Percentiles rank a stretch among this genome's conserved stretches.
Conservation (phyloP, 53 echinoderm and acorn worm genomes). For the Arbacia lixula region DNA sequence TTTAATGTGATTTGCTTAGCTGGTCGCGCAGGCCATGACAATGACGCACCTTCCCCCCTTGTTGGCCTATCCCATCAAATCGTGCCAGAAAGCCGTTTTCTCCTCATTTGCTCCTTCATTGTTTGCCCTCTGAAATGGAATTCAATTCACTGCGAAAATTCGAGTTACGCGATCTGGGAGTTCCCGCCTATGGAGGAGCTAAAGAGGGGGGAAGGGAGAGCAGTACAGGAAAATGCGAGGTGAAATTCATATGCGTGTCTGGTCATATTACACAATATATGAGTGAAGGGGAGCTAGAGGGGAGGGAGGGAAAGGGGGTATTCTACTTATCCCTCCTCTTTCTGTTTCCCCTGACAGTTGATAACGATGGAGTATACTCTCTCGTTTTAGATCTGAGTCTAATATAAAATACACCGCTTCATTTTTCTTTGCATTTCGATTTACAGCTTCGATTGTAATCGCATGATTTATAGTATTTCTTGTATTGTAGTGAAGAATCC, state of each 20-base stretch:
- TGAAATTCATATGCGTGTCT: conserved; percentile 17
- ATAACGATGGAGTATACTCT: too few relatives aligned
- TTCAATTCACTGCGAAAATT: conserved; percentile 22
- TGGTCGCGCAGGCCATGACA: conserved; percentile 32
- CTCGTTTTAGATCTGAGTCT: too few relatives aligned
- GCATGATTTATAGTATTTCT: too few relatives aligned
- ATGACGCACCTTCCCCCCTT: conserved; percentile 20
- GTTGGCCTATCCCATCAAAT: conserved; percentile 15
- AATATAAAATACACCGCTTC: too few relatives aligned
- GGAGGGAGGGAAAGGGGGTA: not conserved
- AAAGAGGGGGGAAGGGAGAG: not conserved
- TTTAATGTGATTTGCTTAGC: conserved; percentile 40
- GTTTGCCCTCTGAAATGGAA: conserved; percentile 47
- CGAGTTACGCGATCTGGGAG: not conserved
- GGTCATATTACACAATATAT: not conserved
- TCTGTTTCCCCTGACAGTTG: not conserved
- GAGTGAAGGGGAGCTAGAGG: too few relatives aligned
- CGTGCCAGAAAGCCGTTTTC: conserved; percentile 41
- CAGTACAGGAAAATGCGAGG: not conserved
- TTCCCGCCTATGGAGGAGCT: not conserved
- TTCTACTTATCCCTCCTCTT: not conserved
- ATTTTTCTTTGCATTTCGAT: too few relatives aligned
- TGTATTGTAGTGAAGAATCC: too few relatives aligned
- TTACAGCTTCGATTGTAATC: too few relatives aligned
- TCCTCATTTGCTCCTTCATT: conserved; percentile 42